Base-by-base conservation (phyloP, 2,888 invertebrate genomes). In the Cosmia pyralina region DNA sequence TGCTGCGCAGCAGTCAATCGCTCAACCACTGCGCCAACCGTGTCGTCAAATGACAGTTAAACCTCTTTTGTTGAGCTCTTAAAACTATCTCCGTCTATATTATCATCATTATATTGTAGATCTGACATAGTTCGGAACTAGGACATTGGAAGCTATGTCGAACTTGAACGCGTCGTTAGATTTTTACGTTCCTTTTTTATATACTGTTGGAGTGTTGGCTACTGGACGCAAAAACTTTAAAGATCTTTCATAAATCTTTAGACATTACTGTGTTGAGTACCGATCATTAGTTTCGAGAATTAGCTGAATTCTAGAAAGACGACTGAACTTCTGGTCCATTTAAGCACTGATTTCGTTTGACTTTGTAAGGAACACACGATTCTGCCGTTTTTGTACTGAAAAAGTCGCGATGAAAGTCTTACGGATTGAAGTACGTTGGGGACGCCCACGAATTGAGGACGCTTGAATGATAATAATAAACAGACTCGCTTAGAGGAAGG, bases 61-160 rank as follows among this genome's bases (percentile, higher is more conserved):
- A 74, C n/a, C 52, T 60, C 53, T 65, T 74, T 73, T 64, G 46
- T 65, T 19, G 28, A 28, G 52, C 46, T 65, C 38, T 67, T 53
- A 28, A 59, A 75, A 66, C n/a, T 53, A 46, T 65, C n/a, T 59
- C 17, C 13, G 38, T 15, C 41, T 28, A 53, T 13, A 75, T 13
- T 41, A 48, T 75, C 11, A 34, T 67, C 28, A 55, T 41, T 75
- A 50, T 28, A 28, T 3, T n/a, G 3, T 13, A 75, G 22, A 60
- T 44, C 41, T 71, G 50, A 77, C 71, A 57, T 13, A 71, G 72
- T 72, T 77, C 10, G 19, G 22, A 77, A 66, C 57, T 57, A 38
- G 52, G 65, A 53, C 48, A 53, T 57, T 58, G 41, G 28, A 8
- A 50, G 52, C 46, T 41, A 55, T 34, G 38, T 48, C 53, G n/a